Base-by-base conservation (phyloP, 2,113 vertebrate genomes). In the Anguilla rostrata region DNA sequence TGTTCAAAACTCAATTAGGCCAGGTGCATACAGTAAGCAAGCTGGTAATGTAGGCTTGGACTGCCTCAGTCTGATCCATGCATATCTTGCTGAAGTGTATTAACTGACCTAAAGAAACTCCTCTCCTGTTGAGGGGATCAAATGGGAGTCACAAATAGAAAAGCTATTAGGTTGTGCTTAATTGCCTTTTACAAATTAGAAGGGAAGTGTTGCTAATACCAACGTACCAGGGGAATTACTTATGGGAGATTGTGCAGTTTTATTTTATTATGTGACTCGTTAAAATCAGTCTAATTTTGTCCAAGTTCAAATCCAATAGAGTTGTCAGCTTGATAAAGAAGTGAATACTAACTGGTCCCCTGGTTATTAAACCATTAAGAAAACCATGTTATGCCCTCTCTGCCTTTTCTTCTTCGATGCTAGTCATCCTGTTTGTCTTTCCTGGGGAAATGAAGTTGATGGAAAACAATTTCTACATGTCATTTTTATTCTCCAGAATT, bases 401-500 rank as follows among this genome's bases (percentile, higher is more conserved):
- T 53, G 1, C 49, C 7, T 53, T 53, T 14, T 53, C 11, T 12
- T 53, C 43, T 46, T 46, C 43, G 2, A 14, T 12, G 49, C 8
- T 53, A 14, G 49, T 53, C 49, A 53, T 53, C 49, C 49, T 53
- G 12, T 11, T 82, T 81, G 84, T 84, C 56, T n/a, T 84, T 46
- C 63, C 46, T 81, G 20, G 40, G 53, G 39, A 85, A 82, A 81
- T 81, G 79, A 40, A 26, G 83, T 84, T 84, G 57, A 81, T 39
- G 22, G 39, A 26, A 78, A 81, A 56, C 41, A 83, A 41, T 66
- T 81, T 66, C 53, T 84, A 63, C 29, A 60, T 81, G 80, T 78
- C 3, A 4, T 14, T 75, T 90, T 78, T 86, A 90, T 90, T 83
- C 81, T 87, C 87, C 87, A 88, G 20, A 22, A 78, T 83, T 71